Evolutionary conservation across 2,113 vertebrate genomes (phyloP).

Genomic region (Melierax canorus): DNA sequence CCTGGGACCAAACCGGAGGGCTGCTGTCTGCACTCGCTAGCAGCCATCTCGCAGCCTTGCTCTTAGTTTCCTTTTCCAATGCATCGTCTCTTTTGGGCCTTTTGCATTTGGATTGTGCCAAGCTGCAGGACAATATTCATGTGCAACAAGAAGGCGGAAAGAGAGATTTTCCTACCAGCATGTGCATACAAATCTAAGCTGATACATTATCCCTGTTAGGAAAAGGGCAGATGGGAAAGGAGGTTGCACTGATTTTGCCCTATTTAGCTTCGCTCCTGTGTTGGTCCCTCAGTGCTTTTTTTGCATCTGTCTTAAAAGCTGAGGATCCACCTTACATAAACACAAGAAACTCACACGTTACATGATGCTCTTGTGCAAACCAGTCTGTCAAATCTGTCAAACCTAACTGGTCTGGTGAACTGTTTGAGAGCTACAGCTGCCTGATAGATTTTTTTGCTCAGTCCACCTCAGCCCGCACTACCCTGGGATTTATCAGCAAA

Average conservation of each 20-base stretch:
- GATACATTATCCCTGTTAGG: not conserved
- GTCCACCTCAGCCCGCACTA: not conserved
- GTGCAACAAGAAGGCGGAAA: fast-evolving
- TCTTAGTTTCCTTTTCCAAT: not conserved
- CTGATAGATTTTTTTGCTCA: not conserved
- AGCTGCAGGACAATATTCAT: not conserved
- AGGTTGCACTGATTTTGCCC: not conserved
- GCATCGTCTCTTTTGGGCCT: not conserved
- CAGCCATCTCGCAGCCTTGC: not conserved
- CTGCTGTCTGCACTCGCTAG: not conserved
- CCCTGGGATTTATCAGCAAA: not conserved
- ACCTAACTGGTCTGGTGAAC: not conserved
- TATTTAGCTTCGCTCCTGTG: not conserved
- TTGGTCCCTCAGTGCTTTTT: not conserved
- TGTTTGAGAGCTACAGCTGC: not conserved
- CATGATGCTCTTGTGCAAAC: not conserved
- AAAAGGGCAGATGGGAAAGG: not conserved
- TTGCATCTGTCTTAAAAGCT: not conserved
- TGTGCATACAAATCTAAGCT: not conserved
- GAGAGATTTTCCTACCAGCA: not conserved
- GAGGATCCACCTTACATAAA: not conserved
- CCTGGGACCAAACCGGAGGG: not conserved
- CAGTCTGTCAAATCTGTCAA: not conserved
- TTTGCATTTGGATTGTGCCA: not conserved
- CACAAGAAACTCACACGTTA: not conserved